These are phyloP conservation scores for Dolomedes plantarius DNA, from an alignment of 2,888 invertebrate genomes.

Conservation along the genomic window DNA sequence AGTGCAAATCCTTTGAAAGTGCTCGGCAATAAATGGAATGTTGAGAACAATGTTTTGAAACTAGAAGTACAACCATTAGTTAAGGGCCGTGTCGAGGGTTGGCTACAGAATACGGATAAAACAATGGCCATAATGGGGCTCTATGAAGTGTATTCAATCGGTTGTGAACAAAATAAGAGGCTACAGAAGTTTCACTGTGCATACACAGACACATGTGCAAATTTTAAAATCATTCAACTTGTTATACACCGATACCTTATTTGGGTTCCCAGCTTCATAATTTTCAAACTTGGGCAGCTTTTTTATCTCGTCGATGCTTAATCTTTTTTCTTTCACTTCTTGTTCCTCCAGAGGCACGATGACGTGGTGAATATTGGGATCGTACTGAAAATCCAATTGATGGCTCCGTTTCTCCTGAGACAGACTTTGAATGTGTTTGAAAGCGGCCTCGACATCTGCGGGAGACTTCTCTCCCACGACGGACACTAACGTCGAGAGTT, in stretches of 20 bases:
- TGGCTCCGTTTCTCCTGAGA: constrained; percentile 29
- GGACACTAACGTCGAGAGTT: constrained; percentile 32
- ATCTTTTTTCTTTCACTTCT: constrained; percentile 31
- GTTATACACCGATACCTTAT: constrained; percentile 32
- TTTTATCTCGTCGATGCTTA: constrained; percentile 51
- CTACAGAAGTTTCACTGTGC: too few species aligned
- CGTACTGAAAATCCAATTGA: constrained; percentile 10
- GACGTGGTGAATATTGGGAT: constrained; percentile 63
- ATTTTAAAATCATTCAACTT: too few species aligned
- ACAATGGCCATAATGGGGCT: too few species aligned
- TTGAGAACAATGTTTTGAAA: too few species aligned
- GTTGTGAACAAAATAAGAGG: too few species aligned
- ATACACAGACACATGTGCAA: too few species aligned
- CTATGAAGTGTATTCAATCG: too few species aligned
- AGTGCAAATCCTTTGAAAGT: too few species aligned
- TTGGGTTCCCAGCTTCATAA: constrained; percentile 37
- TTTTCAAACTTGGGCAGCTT: constrained; percentile 51
- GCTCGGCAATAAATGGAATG: too few species aligned
- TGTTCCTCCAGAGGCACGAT: constrained; percentile 44
- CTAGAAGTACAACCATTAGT: too few species aligned
- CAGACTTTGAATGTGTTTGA: constrained; percentile 36
- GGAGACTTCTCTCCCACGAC: not conserved
- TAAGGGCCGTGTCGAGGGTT: too few species aligned
- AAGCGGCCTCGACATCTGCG: not conserved
- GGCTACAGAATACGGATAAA: too few species aligned